These are phyloP conservation scores for Trichacis sp. DNA, from an alignment of 2,888 invertebrate genomes.

Conservation along the genomic window DNA sequence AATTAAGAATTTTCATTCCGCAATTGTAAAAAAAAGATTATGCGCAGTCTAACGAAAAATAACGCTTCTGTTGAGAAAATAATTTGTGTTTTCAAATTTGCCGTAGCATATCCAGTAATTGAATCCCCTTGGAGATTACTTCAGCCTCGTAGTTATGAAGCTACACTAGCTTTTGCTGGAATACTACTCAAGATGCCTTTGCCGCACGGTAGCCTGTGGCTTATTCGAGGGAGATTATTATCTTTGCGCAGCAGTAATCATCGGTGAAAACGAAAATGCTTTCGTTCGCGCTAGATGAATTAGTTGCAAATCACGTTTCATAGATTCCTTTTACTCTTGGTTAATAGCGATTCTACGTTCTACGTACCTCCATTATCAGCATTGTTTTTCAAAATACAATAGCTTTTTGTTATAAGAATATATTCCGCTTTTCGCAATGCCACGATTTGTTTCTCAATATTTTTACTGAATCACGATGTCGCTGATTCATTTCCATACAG, in stretches of 20 bases:
- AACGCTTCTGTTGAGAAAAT: slow-evolving; percentile 54
- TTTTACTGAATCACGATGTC: too few relatives aligned
- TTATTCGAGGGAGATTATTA: slow-evolving; percentile 68
- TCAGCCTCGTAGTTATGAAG: slow-evolving; percentile 53
- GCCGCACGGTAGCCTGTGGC: slow-evolving; percentile 57
- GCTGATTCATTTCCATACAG: too few relatives aligned
- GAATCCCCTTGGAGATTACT: slow-evolving; percentile 64
- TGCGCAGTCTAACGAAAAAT: slow-evolving; percentile 38
- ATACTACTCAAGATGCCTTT: slow-evolving; percentile 43
- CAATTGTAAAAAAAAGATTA: slow-evolving; percentile 33
- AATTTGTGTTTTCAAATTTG: slow-evolving; percentile 64
- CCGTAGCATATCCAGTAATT: slow-evolving; percentile 61
- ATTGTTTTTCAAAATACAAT: too few relatives aligned
- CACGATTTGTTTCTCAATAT: too few relatives aligned
- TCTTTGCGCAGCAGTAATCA: slow-evolving; percentile 51
- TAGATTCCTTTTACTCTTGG: slow-evolving; percentile 27
- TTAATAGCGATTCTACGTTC: slow-evolving; percentile 24
- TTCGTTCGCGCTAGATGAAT: slow-evolving; percentile 63
- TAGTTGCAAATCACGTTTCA: slow-evolving; percentile 55
- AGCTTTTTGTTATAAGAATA: too few relatives aligned
- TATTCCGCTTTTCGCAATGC: too few relatives aligned
- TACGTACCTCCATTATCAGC: slow-evolving; percentile 33
- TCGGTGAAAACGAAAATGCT: slow-evolving; percentile 66
- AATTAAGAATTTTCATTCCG: slow-evolving; percentile 12
- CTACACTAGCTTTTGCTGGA: too few relatives aligned